Percentiles rank a stretch among this genome's conserved stretches.
These are phyloP conservation scores for Butastur rufipennis DNA, from an alignment of 2,113 vertebrate genomes.

Conservation along the genomic window DNA sequence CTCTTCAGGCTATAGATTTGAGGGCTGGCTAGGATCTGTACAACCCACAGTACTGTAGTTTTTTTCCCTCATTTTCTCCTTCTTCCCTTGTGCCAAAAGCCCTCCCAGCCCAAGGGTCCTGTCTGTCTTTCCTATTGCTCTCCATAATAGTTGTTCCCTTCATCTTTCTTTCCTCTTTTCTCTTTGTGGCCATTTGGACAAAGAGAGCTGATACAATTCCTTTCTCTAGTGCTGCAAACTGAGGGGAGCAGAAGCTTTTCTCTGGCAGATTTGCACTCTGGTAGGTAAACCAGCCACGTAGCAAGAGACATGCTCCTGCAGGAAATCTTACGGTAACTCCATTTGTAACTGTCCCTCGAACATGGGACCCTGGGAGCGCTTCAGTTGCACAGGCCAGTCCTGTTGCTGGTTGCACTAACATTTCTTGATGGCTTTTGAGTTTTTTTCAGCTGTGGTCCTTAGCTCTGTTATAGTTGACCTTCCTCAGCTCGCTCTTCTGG, in stretches of 20 bases:
- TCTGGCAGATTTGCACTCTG: neutral
- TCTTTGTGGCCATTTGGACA: neutral
- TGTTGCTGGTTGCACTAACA: neutral
- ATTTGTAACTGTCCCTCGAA: neutral
- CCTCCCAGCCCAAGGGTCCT: neutral
- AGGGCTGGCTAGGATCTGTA: neutral
- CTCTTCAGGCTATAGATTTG: neutral
- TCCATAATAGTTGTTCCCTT: neutral
- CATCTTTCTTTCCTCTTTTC: neutral
- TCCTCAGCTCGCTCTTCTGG: neutral
- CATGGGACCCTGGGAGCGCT: accelerated
- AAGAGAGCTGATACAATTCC: neutral
- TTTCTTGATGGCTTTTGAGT: neutral
- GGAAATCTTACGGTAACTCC: neutral
- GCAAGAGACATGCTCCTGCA: neutral
- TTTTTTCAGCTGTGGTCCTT: neutral
- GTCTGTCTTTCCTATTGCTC: neutral
- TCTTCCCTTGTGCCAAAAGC: neutral
- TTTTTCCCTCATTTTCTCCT: neutral
- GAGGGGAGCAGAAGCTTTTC: neutral
- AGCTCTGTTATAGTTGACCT: neutral
- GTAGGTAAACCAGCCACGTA: neutral
- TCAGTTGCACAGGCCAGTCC: neutral
- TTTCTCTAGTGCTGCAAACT: neutral
- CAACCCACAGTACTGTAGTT: neutral